Conservation (phyloP, 1,140 invertebrate genomes). For the Drosophila lacteicornis region DNA sequence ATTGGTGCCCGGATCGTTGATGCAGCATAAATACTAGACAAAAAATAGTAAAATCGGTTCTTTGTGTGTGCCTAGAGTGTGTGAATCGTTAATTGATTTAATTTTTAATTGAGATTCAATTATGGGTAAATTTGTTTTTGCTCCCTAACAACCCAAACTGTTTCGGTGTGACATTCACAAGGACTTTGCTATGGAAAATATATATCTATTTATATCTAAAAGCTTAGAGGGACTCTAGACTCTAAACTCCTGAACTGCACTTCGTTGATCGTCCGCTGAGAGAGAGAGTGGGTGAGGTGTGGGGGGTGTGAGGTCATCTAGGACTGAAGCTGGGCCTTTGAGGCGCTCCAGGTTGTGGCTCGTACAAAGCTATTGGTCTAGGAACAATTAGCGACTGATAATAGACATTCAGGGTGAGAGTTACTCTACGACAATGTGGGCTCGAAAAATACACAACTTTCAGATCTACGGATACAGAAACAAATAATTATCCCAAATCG, state of each 20-base stretch:
- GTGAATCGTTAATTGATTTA: constrained; percentile 45
- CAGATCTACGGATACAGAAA: constrained; percentile 47
- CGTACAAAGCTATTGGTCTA: constrained; percentile 70
- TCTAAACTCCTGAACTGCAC: constrained; percentile 27
- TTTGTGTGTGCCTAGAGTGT: constrained; percentile 22
- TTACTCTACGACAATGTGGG: constrained; percentile 48
- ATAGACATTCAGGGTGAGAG: constrained; percentile 47
- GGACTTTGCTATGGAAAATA: constrained; percentile 47
- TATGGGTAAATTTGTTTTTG: constrained; percentile 38
- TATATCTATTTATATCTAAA: constrained; percentile 20
- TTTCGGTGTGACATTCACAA: constrained; percentile 18
- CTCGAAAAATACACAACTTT: constrained; percentile 65
- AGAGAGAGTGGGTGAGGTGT: constrained; percentile 14
- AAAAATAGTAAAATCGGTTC: constrained; percentile 21
- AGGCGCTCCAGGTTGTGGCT: constrained; percentile 42
- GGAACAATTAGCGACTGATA: constrained; percentile 62
- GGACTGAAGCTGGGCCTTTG: constrained; percentile 36
- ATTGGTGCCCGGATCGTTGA: constrained; percentile 41
- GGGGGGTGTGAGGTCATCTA: constrained; percentile 13
- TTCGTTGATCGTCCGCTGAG: constrained; percentile 46
- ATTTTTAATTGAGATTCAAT: constrained; percentile 41
- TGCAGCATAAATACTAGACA: constrained; percentile 37
- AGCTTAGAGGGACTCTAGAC: background rate
- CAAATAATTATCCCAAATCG: constrained; percentile 30
- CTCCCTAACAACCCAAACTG: constrained; percentile 67